Base-by-base conservation (phyloP, 64 coral and sea anemone species). In the Montipora capricornis region DNA sequence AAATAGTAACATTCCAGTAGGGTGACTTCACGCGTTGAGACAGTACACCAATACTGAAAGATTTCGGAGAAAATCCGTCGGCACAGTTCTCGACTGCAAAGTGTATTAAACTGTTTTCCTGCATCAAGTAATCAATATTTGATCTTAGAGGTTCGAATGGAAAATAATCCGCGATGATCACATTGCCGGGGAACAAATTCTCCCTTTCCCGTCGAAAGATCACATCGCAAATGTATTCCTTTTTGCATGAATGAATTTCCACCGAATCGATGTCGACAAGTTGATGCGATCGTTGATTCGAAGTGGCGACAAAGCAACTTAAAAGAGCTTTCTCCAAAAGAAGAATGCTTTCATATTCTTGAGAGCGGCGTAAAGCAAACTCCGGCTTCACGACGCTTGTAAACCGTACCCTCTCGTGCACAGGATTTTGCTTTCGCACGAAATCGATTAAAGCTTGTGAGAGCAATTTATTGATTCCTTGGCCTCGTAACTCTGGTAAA, bases 31-130 rank as follows among this genome's bases (percentile, higher is more conserved):
- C 49, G 8, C 24, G 44, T 46, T 8, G 47, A 19, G n/a, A 24
- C 53, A 47, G 16, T 9, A 52, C 60, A 3, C 79, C 87, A 29
- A 83, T 71, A 29, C 93, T 95, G 80, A 95, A 82, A n/a, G 93
- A 95, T 16, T 47, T 90, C 4, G 87, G 93, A 61, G 24, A 17
- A 17, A 1, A 16, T 15, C 9, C 61, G 19, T 61, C 60, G 47
- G 20, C 47, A n/a, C 53, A 45, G 49, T 26, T 84, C 46, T 66
- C 87, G 20, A 78, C 93, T 13, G 49, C 88, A 19, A 84, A 68
- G 49, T 90, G 19, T 3, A 47, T 3, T 14, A 20, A 57, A 68
- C 90, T 70, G 12, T 68, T n/a, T 45, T 94, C 87, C 16, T 74
- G 17, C 16, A 81, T 64, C 24, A 94, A 49, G 6, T 73, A 58